Conservation (phyloP, 64 coral and sea anemone genomes). For the Dendronephthya gigantea region DNA sequence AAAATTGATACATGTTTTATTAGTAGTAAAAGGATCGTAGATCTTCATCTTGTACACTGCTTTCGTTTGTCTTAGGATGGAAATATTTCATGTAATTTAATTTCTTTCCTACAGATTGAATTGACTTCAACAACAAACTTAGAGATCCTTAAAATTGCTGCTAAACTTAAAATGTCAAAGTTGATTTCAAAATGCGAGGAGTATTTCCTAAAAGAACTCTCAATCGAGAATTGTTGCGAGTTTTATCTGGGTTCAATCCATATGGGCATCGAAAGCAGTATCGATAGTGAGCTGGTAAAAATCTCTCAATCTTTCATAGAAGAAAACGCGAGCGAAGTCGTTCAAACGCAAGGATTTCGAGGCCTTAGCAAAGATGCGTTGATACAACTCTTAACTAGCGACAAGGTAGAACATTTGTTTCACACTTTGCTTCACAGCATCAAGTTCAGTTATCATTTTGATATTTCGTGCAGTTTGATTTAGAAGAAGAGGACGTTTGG, state of each 20-base stretch:
- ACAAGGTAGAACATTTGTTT: no score
- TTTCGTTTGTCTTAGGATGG: background rate
- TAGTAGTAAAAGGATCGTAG: background rate
- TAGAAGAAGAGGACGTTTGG: no score
- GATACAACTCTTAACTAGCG: constrained; percentile 80
- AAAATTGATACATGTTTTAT: background rate
- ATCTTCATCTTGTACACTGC: background rate
- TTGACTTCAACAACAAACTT: constrained; percentile 59
- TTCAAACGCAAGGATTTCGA: constrained; percentile 68
- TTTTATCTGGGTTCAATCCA: background rate
- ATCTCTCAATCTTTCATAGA: constrained; percentile 7
- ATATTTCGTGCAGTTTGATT: no score
- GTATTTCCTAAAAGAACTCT: constrained; percentile 56
- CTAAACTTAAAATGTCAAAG: constrained; percentile 56
- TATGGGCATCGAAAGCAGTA: background rate
- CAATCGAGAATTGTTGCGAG: background rate
- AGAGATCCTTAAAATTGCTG: constrained; percentile 80
- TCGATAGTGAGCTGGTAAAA: background rate
- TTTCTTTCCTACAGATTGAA: constrained; percentile 43
- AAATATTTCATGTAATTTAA: background rate
- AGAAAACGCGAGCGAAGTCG: constrained; percentile 69
- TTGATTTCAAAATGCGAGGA: constrained; percentile 52
- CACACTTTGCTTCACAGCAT: no score
- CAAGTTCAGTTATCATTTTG: no score
- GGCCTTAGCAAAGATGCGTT: constrained; percentile 61